phyloP scores from a whole-genome alignment of 2,888 invertebrate genomes.

The Pyrgus malvae region DNA sequence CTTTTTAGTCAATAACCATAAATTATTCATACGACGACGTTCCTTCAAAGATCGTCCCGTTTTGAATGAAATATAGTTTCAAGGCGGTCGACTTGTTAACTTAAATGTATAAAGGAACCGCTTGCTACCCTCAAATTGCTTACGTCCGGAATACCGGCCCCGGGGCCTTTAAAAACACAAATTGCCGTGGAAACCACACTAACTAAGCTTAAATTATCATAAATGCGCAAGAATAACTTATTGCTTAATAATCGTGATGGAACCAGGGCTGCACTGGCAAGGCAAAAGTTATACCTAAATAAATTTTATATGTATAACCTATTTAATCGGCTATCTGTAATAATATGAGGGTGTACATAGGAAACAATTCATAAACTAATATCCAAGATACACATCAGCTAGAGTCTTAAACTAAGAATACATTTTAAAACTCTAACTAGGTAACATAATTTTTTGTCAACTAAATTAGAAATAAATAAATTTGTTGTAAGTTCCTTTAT shows the following conservation, averaged over 20 bases:
- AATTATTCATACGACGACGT: constrained; percentile 10
- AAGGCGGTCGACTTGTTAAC: constrained; percentile 9
- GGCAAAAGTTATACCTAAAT: too few relatives aligned
- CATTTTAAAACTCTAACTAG: too few relatives aligned
- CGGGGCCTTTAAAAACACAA: neutral
- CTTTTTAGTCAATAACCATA: constrained; percentile 6
- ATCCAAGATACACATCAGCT: too few relatives aligned
- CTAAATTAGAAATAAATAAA: too few relatives aligned
- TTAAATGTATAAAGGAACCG: constrained; percentile 4
- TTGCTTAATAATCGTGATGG: neutral
- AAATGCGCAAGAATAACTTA: neutral
- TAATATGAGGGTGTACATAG: too few relatives aligned
- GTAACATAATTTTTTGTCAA: too few relatives aligned
- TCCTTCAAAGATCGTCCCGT: constrained; percentile 8
- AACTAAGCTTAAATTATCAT: neutral
- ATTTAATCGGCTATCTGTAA: too few relatives aligned
- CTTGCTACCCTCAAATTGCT: constrained; percentile 6
- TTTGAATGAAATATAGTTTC: constrained; percentile 15
- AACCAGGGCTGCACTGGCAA: too few relatives aligned
- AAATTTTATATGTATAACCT: too few relatives aligned
- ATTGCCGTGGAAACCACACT: neutral
- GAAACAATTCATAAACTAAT: too few relatives aligned
- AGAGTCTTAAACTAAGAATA: too few relatives aligned
- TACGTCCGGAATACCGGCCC: neutral
- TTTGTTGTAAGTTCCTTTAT: too few relatives aligned